A percentile compares a stretch with the other conserved stretches of the same genome.
Conservation (phyloP, 2,113 vertebrate genomes). For the Excalfactoria chinensis region DNA sequence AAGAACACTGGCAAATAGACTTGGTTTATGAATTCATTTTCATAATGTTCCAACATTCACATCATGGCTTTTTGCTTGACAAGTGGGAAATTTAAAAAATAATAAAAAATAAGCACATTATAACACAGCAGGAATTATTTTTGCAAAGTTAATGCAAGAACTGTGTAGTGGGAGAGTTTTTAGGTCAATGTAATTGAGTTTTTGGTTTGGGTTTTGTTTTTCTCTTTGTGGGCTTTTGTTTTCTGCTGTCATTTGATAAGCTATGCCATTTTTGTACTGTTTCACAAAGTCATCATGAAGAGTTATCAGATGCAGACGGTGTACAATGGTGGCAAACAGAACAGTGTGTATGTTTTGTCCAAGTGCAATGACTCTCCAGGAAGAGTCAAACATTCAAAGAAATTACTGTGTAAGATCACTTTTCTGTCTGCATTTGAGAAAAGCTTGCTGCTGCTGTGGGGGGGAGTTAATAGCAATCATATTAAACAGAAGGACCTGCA, state of each 20-base stretch:
- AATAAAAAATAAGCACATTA: conserved; percentile 76
- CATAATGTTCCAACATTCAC: conserved; percentile 75
- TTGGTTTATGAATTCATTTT: conserved; percentile 80
- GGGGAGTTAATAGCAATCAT: neutral
- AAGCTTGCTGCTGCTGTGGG: neutral
- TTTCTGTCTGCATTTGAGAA: neutral
- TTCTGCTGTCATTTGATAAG: conserved; percentile 53
- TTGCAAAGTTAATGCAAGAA: conserved; percentile 73
- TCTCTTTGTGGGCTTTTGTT: neutral
- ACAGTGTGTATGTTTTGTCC: neutral
- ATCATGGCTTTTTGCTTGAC: conserved; percentile 68
- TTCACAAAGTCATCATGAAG: conserved; percentile 44
- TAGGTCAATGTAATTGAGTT: conserved; percentile 75
- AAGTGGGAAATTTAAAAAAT: conserved; percentile 59
- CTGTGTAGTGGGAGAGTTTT: conserved; percentile 67
- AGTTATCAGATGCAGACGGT: neutral
- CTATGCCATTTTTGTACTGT: conserved; percentile 25
- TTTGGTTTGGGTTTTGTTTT: conserved; percentile 30
- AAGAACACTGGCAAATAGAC: conserved; percentile 70
- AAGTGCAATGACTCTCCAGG: neutral
- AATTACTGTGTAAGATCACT: neutral
- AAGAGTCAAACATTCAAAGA: neutral
- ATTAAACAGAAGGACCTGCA: neutral
- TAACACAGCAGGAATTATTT: conserved; percentile 74
- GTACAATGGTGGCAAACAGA: neutral